Evolutionary conservation across 1,140 invertebrate genomes (phyloP).

Genomic region (Condylostylus longicornis): DNA sequence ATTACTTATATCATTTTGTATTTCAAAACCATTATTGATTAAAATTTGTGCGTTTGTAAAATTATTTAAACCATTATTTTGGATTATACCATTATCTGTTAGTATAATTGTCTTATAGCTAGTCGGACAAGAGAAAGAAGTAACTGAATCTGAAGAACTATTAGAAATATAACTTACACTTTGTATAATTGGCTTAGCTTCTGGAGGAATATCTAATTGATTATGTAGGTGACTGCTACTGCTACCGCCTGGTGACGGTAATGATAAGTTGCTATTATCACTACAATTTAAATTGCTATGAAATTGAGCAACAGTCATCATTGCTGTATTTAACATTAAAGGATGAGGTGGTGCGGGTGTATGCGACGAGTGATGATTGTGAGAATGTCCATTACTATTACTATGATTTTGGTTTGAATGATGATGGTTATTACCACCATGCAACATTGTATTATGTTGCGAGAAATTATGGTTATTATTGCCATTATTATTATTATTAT

Average conservation of each 20-base stretch:
- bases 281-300: slow-evolving; percentile 39
- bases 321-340: slow-evolving; percentile 1
- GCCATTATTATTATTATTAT: slow-evolving; percentile 43
- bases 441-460: slow-evolving; percentile 43
- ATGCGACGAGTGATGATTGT: slow-evolving; percentile 7
- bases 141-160: slow-evolving; percentile 3
- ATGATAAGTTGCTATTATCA: slow-evolving; percentile 54
- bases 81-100: no score
- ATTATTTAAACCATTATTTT: no score
- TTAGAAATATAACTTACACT: slow-evolving; percentile 23
- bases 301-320: background rate
- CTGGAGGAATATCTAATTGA: no score
- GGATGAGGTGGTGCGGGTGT: slow-evolving; percentile 4
- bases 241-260: slow-evolving; percentile 63
- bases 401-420: slow-evolving; percentile 53
- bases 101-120: no score
- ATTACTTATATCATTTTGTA: no score
- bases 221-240: slow-evolving; percentile 40
- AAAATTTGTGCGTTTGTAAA: no score
- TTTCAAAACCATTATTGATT: no score
- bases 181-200: slow-evolving; percentile 35
- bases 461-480: slow-evolving; percentile 21
- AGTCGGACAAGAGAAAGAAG: slow-evolving; percentile 1
- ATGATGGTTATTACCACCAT: slow-evolving; percentile 32
- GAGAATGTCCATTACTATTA: slow-evolving; percentile 37